These are phyloP conservation scores for Metridium senile DNA, from an alignment of 92 coral and sea anemone species.

Conservation along the genomic window DNA sequence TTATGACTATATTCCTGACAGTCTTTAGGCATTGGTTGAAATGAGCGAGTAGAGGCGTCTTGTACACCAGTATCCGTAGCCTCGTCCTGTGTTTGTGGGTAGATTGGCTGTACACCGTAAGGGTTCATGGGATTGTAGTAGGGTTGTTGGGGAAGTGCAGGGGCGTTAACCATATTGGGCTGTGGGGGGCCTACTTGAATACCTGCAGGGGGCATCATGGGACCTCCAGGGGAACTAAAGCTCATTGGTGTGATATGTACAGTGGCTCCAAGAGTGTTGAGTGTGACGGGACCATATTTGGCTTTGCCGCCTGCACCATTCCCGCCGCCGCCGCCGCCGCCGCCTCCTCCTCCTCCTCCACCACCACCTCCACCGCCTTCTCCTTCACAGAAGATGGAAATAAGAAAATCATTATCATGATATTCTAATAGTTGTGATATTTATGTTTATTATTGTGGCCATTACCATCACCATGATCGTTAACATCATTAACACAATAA, in stretches of 20 bases:
- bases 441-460: too few relatives aligned
- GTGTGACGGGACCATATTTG: slow-evolving; percentile 48
- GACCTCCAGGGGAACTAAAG: slow-evolving; percentile 52
- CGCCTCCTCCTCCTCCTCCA: slow-evolving; percentile 21
- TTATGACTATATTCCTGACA: slow-evolving; percentile 64
- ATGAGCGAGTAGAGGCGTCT: slow-evolving; percentile 25
- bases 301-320: background rate
- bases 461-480: too few relatives aligned
- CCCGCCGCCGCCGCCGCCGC: slow-evolving; percentile 20
- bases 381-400: too few relatives aligned
- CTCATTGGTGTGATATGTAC: slow-evolving; percentile 59
- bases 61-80: background rate
- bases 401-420: too few relatives aligned
- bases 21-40: slow-evolving; percentile 72
- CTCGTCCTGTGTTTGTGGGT: slow-evolving; percentile 7
- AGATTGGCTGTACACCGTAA: slow-evolving; percentile 26
- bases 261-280: slow-evolving; percentile 57
- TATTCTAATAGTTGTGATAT: too few relatives aligned
- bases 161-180: slow-evolving; percentile 34
- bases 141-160: slow-evolving; percentile 30
- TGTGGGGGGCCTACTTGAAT: slow-evolving; percentile 38
- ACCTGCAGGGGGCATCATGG: slow-evolving; percentile 40
- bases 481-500: too few relatives aligned
- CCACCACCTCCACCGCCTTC: slow-evolving; percentile 24
- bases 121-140: slow-evolving; percentile 19